Evolutionary conservation across 2,113 vertebrate genomes (phyloP).

Genomic region (Xiphorhynchus elegans): DNA sequence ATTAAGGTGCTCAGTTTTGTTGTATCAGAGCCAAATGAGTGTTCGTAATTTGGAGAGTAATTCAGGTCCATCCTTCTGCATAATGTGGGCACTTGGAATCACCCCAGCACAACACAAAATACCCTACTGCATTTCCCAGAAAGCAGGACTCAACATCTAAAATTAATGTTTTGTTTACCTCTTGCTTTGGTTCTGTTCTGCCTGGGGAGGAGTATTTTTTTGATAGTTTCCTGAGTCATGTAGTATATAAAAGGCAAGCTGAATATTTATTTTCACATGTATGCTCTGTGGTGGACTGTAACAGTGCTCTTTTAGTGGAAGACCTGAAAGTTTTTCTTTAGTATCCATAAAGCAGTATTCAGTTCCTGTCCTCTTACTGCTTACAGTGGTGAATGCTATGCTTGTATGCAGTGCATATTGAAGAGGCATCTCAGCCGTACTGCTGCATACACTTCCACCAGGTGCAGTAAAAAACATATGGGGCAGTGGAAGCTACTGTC

Average conservation of each 20-base stretch:
- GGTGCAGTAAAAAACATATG: rapidly evolving
- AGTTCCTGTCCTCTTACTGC: neutral
- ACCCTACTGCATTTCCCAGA: neutral
- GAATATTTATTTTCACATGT: neutral
- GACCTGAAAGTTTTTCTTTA: neutral
- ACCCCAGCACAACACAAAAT: neutral
- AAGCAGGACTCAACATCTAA: neutral
- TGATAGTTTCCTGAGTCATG: neutral
- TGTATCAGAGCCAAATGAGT: neutral
- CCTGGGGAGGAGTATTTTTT: neutral
- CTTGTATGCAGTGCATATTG: neutral
- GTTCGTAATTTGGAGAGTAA: neutral
- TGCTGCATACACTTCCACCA: neutral
- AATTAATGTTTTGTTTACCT: neutral
- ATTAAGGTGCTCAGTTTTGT: neutral
- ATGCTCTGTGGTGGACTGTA: neutral
- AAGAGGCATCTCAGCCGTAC: neutral
- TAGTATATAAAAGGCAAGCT: neutral
- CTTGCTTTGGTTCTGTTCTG: neutral
- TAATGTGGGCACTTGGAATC: neutral
- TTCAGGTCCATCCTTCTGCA: neutral
- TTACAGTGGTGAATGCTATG: neutral
- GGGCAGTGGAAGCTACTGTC: neutral
- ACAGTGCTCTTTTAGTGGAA: neutral
- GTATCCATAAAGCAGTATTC: neutral